Evolutionary conservation across 2,888 invertebrate genomes (phyloP), one percentile per base, ranked within the genome.

Genomic region (Ferdinandea cuprea): DNA sequence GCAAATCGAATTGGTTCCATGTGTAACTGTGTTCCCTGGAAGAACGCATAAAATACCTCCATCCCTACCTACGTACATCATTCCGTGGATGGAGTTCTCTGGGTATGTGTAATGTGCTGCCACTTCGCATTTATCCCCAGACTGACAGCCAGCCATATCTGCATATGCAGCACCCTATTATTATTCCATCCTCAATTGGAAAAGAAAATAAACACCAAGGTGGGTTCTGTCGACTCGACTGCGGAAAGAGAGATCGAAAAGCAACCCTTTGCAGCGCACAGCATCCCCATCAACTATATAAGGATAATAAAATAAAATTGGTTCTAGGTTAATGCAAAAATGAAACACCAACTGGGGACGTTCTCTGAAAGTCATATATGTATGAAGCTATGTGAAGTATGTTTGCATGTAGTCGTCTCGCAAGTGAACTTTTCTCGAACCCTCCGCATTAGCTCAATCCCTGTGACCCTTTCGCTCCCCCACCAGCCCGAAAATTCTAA

Each of bases 301-400:
- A 19, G 56, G 63, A 73, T 78, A 83, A 83, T 83, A 83, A 83
- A 78, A 83, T 25, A 68, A 73, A 83, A 83, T 83, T 83, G 72
- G 83, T 83, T 83, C 52, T 68, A 78, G 72, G 72, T 83, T 83
- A 83, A 78, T 73, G 83, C 77, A 73, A 68, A 73, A 83, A 72
- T 68, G 77, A 73, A 83, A 73, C 77, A 78, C 78, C 77, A 83
- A 78, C 73, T 68, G 78, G 78, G 77, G 61, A 63, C 42, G 61
- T 63, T 68, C 13, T n/a, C n/a, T n/a, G n/a, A n/a, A n/a, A n/a
- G n/a, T n/a, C n/a, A n/a, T n/a, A n/a, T n/a, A n/a, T n/a, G n/a
- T n/a, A n/a, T n/a, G n/a, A n/a, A n/a, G n/a, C n/a, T n/a, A n/a
- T n/a, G n/a, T n/a, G n/a, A n/a, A n/a, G n/a, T n/a, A n/a, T n/a